Evolutionary conservation across 2,888 invertebrate species (phyloP), one percentile per base, ranked within the genome.

Genomic region (Branchipolynoe longqiensis): DNA sequence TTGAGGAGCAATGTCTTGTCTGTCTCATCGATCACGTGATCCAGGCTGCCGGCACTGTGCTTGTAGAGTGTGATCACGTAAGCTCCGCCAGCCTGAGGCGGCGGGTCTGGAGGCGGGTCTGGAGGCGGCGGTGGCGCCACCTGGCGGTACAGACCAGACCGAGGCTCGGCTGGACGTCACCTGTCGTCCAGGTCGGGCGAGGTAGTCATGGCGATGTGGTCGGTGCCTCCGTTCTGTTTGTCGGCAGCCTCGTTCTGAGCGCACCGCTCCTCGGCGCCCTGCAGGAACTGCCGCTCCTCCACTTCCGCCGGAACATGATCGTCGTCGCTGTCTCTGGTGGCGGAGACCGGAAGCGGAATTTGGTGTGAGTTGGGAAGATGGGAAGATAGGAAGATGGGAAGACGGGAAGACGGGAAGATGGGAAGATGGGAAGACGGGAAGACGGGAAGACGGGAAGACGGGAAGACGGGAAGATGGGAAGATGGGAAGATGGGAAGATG

Each of bases 91-190:
- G 22, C 36, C 33, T 33, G 69, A 33, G 33, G n/a, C 8, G 33
- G 36, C 69, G 33, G 69, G 14, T 69, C 69, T 0, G 69, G 18
- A 48, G 48, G 48, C 8, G 48, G 48, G 8, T 12, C 48, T 48
- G 48, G 8, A n/a, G n/a, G n/a, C 31, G 62, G 62, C 14, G 18
- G n/a, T 69, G 69, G 69, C 73, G 22, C 78, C 41, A 78, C 78
- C 48, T 48, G 78, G 4, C 78, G 22, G 48, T 78, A 78, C 48
- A 78, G 78, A 4, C 41, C 78, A n/a, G 78, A 78, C 1, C 78
- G 78, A 6, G 78, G 78, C 48, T 78, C 78, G 41, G 78, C 78
- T 28, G 78, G 78, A 25, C 78, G 78, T 78, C 78, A 78, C 78
- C 78, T 78, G 54, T 78, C 78, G 48, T 41, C 78, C 1, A 78